phyloP scores from a whole-genome alignment of 2,113 vertebrate genomes.

The Oreocharis arfaki region DNA sequence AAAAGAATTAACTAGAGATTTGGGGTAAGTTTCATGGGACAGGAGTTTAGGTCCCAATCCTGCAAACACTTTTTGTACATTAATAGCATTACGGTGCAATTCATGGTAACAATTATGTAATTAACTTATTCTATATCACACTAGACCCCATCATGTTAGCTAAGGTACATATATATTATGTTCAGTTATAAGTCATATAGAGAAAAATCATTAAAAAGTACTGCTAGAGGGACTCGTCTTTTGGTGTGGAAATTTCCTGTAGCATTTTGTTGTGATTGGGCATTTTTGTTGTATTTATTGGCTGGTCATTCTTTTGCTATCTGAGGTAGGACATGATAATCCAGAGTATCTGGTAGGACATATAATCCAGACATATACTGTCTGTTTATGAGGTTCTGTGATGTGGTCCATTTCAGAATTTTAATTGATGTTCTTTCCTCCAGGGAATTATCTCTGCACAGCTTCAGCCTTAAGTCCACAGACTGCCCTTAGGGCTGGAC shows the following conservation, averaged over 20 bases:
- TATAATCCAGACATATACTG: too few species aligned
- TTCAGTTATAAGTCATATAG: neutral
- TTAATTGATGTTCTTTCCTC: slow-evolving; percentile 23
- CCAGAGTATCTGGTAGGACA: neutral
- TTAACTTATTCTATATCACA: neutral
- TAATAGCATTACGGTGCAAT: neutral
- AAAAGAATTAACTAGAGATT: neutral
- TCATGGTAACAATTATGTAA: neutral
- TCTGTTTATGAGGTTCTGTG: neutral
- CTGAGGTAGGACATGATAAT: neutral
- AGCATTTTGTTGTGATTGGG: neutral
- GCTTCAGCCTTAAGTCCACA: neutral
- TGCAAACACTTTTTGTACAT: neutral
- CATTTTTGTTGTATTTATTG: neutral
- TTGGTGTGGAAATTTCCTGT: neutral
- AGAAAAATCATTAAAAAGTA: neutral
- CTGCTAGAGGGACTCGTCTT: neutral
- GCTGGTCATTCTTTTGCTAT: neutral
- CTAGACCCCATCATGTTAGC: neutral
- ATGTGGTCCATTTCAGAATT: slow-evolving; percentile 14
- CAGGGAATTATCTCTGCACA: neutral
- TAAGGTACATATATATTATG: neutral
- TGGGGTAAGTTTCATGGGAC: neutral
- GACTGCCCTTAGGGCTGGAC: neutral
- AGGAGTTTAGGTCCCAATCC: neutral